These are phyloP conservation scores for Malurus leucopterus DNA, from an alignment of 2,797 vertebrate genomes.

Conservation along the genomic window DNA sequence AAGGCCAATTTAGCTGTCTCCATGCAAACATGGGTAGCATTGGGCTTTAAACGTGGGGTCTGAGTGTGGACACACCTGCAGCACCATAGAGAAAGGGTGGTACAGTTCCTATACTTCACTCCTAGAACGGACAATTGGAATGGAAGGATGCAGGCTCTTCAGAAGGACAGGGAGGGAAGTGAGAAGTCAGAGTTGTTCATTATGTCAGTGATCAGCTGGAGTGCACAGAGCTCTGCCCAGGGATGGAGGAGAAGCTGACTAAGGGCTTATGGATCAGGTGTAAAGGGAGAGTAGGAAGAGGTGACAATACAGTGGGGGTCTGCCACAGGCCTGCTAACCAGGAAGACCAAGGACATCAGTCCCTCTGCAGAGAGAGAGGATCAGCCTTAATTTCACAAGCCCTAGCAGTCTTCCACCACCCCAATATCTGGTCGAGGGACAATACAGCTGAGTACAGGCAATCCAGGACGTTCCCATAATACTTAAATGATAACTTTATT, in stretches of 20 bases:
- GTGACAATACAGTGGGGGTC: background rate
- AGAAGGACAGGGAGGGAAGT: background rate
- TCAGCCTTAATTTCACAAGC: background rate
- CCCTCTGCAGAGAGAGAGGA: background rate
- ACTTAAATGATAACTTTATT: background rate
- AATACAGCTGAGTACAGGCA: background rate
- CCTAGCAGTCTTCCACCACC: background rate
- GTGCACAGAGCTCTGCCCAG: background rate
- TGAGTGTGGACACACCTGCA: too few relatives aligned
- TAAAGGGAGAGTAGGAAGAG: background rate
- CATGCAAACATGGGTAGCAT: background rate
- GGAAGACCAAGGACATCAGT: background rate
- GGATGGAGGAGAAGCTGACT: background rate
- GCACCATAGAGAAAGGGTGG: too few relatives aligned
- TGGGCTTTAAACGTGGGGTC: background rate
- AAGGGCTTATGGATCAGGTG: background rate
- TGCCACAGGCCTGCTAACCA: background rate
- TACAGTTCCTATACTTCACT: background rate
- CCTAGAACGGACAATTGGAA: too few relatives aligned
- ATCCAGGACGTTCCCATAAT: background rate
- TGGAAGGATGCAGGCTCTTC: background rate
- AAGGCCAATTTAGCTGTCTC: too few relatives aligned
- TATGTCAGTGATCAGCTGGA: background rate
- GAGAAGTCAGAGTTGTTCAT: too few relatives aligned
- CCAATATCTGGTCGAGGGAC: accelerated